A percentile compares a stretch with the other conserved stretches of the same genome.
These are phyloP conservation scores for Odontamblyopus lacepedii DNA, from an alignment of 2,797 vertebrate genomes.

Conservation along the genomic window DNA sequence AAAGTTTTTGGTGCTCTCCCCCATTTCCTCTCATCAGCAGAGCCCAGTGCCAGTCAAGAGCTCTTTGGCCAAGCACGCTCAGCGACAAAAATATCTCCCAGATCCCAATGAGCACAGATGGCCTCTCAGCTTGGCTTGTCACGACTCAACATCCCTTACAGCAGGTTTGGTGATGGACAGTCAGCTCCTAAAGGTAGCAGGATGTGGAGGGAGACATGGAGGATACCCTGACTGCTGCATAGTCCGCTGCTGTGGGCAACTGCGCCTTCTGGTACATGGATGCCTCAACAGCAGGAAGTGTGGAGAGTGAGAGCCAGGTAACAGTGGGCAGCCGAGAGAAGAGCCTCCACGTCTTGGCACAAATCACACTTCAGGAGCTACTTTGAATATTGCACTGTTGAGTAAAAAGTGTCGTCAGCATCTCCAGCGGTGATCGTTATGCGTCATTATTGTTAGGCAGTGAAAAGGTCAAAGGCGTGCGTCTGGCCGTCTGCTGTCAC, in stretches of 20 bases:
- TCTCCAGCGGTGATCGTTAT: constrained; percentile 29
- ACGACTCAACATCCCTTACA: constrained; percentile 81
- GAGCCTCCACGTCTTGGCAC: constrained; percentile 39
- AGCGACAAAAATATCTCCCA: constrained; percentile 79
- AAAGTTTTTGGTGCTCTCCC: constrained; percentile 74
- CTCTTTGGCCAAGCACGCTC: constrained; percentile 66
- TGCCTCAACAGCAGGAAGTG: constrained; percentile 56
- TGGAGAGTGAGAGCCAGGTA: constrained; percentile 56
- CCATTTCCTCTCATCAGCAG: constrained; percentile 69
- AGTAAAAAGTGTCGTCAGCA: constrained; percentile 13
- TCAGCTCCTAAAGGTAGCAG: constrained; percentile 68
- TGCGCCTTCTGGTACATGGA: constrained; percentile 57
- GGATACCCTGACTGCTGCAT: constrained; percentile 74
- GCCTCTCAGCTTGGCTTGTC: constrained; percentile 86
- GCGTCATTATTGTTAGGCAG: constrained; percentile 29
- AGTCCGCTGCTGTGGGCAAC: constrained; percentile 69
- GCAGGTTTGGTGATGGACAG: constrained; percentile 79
- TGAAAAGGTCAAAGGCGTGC: constrained; percentile 29
- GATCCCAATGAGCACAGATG: constrained; percentile 81
- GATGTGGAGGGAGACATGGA: constrained; percentile 46
- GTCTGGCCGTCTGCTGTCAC: constrained; percentile 32
- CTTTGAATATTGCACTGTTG: constrained; percentile 24
- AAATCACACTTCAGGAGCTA: constrained; percentile 22
- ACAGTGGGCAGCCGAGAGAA: constrained; percentile 46
- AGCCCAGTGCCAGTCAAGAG: constrained; percentile 65